phyloP scores from a whole-genome alignment of 2,888 invertebrate genomes.

The Melitaea athalia region DNA sequence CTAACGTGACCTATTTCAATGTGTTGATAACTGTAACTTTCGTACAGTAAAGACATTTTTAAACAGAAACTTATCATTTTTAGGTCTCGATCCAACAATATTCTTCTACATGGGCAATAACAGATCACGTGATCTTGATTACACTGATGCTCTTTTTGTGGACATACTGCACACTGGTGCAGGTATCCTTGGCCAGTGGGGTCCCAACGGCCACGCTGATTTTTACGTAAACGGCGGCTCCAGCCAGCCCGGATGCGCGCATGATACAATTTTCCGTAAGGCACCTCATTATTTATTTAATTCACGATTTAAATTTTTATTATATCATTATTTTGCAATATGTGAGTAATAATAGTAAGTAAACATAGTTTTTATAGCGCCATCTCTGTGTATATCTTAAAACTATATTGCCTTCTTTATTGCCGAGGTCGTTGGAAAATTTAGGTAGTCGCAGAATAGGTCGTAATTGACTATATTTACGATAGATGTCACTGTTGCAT shows the following conservation, averaged over 20 bases:
- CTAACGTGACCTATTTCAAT: no score
- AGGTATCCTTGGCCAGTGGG: constrained; percentile 94
- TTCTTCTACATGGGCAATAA: constrained; percentile 93
- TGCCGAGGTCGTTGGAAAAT: neutral
- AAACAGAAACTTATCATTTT: constrained; percentile 23
- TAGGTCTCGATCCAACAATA: constrained; percentile 92
- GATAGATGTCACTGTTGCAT: neutral
- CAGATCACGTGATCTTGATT: constrained; percentile 89
- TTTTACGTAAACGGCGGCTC: constrained; percentile 95
- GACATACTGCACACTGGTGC: constrained; percentile 93
- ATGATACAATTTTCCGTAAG: constrained; percentile 91
- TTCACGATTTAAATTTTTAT: no score
- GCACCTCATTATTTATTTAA: constrained; percentile 29
- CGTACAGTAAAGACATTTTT: no score
- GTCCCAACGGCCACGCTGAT: constrained; percentile 93
- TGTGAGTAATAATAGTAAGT: no score
- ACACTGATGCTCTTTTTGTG: constrained; percentile 91
- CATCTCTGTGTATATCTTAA: neutral
- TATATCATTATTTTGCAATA: no score
- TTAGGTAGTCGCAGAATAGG: neutral
- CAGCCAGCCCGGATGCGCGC: constrained; percentile 93
- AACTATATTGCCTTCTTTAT: neutral
- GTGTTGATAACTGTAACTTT: neutral
- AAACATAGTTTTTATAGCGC: neutral
- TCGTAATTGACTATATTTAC: neutral